Base-by-base conservation (phyloP, 2,797 vertebrate species). In the Uromys caudimaculatus region DNA sequence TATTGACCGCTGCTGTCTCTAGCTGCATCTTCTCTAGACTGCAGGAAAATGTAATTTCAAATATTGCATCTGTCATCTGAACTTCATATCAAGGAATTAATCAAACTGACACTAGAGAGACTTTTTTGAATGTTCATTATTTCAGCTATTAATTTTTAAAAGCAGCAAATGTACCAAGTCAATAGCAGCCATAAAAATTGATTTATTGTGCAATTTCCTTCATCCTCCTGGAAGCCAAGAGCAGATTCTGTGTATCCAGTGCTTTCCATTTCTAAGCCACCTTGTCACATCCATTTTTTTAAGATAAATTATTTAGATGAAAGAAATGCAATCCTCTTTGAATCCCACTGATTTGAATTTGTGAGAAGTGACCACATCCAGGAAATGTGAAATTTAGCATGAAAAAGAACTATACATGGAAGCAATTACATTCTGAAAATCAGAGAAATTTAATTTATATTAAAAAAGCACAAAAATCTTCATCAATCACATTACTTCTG, bases 131-230 rank as follows among this genome's bases (percentile, higher is more conserved):
- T 98, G 98, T 98, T 98, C 98, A 98, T 98, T 98, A 98, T 98
- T 98, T 99, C 98, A 98, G 97, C 98, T 98, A 99, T 98, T 99
- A 98, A 98, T 99, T 98, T 99, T 99, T 98, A 98, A 98, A 98
- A 98, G 97, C 97, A 97, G 97, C 97, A 98, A 98, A 98, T 98
- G 98, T 98, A 98, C 96, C 97, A 98, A 98, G 98, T 99, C 98
- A 98, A 98, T 98, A 97, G 79, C 97, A 98, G 97, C 97, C 97
- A 98, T 98, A 98, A 98, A 98, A 98, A 98, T 96, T 98, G 98
- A 98, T 98, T 98, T 98, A 98, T 98, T 97, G 94, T 95, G 77
- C 93, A 98, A 98, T 98, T 98, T 98, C 91, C 96, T 97, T 98
- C 95, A 94, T 96, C 96, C 69, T 97, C 97, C 92, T 97, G 50